Base-by-base conservation (phyloP, 2,888 invertebrate genomes). In the Agonopterix alstromeriana region DNA sequence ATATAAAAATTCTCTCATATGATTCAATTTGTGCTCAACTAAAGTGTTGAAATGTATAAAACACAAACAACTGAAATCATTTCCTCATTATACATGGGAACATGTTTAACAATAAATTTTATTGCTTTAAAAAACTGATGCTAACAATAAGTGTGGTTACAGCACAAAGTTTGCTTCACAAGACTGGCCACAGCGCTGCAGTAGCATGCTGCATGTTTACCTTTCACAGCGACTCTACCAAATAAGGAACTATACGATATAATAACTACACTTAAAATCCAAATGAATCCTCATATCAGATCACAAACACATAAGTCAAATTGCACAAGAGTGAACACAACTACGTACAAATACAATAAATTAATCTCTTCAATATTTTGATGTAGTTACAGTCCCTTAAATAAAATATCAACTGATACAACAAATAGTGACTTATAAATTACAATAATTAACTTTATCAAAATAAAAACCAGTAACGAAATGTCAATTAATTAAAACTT, bases 161-260 rank as follows among this genome's bases (percentile, higher is more conserved):
- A 58, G 63, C 56, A 57, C 57, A 61, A 57, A 56, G 57, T 61
- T 58, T 56, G 55, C 60, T 61, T 27, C 27, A 27, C 27, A 27
- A 27, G 27, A 27, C 27, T 27, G 27, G 27, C 27, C 27, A 27
- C 27, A 27, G 27, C 27, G 1, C 27, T 27, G 27, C 38, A 10
- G 10, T 38, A 42, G 12, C 11, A 8, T 38, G 42, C 42, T 42
- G 11, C 42, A 58, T 67, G 62, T 65, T 60, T 60, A 68, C 8
- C 61, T 67, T 72, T 63, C 63, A 67, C 67, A 73, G 72, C 63
- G 68, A 73, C 67, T 61, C 83, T 85, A 87, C 65, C 73, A 81
- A 82, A 80, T 82, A 87, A 88, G 88, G 88, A 88, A 88, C 88
- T 84, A 84, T 83, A 81, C 72, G 78, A 72, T n/a, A 38, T n/a